A percentile compares a stretch with the other conserved stretches of the same genome.
Conservation (phyloP, 2,888 invertebrate genomes). For the Elmis aenea region DNA sequence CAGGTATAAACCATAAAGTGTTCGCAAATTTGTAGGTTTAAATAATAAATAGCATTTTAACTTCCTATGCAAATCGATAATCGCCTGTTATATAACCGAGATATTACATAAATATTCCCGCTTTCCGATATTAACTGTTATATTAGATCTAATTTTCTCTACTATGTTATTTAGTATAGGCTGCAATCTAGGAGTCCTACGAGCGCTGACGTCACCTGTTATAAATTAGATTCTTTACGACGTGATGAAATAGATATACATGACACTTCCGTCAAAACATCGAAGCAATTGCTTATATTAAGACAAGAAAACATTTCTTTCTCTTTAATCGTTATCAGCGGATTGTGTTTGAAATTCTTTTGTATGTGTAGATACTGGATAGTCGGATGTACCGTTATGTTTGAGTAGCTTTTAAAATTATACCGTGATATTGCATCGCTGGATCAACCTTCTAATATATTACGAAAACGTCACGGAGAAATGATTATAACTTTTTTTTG, state of each 20-base stretch:
- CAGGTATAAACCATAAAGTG: slow-evolving; percentile 8
- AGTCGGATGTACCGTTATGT: too few species aligned
- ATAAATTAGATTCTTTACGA: slow-evolving; percentile 14
- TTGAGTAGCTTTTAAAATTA: too few species aligned
- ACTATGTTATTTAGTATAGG: slow-evolving; percentile 11
- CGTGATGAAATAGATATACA: slow-evolving; percentile 9
- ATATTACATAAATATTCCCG: slow-evolving; percentile 2
- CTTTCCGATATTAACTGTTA: slow-evolving; percentile 10
- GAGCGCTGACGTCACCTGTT: slow-evolving; percentile 7
- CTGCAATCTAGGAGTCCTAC: slow-evolving; percentile 10
- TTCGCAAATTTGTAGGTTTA: slow-evolving; percentile 7
- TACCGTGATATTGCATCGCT: too few species aligned
- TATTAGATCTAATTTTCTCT: slow-evolving; percentile 11
- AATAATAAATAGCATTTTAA: too few species aligned
- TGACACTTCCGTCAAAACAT: slow-evolving; percentile 7
- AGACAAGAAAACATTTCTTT: too few species aligned
- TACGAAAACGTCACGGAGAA: too few species aligned
- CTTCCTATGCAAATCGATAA: slow-evolving; percentile 7
- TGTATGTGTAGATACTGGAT: too few species aligned
- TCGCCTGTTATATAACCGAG: slow-evolving; percentile 5
- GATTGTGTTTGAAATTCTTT: too few species aligned
- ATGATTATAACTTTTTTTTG: too few species aligned
- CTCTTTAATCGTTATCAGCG: too few species aligned
- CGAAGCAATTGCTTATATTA: too few species aligned
- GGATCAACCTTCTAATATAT: too few species aligned